A percentile compares a stretch with the other conserved stretches of the same genome.
Evolutionary conservation across 2,797 vertebrate genomes (phyloP).

Genomic region (Hemibagrus guttatus): DNA sequence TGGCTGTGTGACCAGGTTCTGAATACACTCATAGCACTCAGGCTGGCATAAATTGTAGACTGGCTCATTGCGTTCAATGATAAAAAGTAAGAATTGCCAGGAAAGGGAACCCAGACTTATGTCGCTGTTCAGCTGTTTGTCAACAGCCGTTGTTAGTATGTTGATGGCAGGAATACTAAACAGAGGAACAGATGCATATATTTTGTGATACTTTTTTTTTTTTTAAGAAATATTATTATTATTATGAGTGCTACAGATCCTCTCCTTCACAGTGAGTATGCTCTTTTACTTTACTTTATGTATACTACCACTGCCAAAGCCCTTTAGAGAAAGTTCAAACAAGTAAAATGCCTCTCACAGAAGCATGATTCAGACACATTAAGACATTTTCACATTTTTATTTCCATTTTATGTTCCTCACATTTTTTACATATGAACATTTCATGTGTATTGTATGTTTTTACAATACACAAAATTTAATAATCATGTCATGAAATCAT

Average conservation of each 20-base stretch:
- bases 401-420: neutral
- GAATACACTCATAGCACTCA: slow-evolving; percentile 88
- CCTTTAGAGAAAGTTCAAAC: neutral
- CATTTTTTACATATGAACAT: neutral
- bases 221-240: slow-evolving; percentile 15
- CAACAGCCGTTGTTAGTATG: slow-evolving; percentile 68
- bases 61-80: slow-evolving; percentile 94
- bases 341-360: neutral
- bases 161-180: slow-evolving; percentile 68
- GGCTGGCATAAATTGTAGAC: slow-evolving; percentile 88
- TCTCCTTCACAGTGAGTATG: neutral
- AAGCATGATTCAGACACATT: neutral
- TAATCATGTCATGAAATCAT: too few species aligned
- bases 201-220: slow-evolving; percentile 15
- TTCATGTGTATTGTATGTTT: neutral
- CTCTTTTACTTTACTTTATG: neutral
- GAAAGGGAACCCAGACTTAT: slow-evolving; percentile 79
- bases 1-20: slow-evolving; percentile 90
- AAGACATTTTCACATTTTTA: too few species aligned
- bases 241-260: slow-evolving; percentile 14
- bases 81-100: slow-evolving; percentile 88
- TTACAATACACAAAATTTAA: too few species aligned
- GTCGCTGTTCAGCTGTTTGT: slow-evolving; percentile 78
- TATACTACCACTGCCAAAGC: neutral
- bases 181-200: slow-evolving; percentile 42